phyloP scores from a whole-genome alignment of 2,888 invertebrate species.

The Aporophyla lueneburgensis region DNA sequence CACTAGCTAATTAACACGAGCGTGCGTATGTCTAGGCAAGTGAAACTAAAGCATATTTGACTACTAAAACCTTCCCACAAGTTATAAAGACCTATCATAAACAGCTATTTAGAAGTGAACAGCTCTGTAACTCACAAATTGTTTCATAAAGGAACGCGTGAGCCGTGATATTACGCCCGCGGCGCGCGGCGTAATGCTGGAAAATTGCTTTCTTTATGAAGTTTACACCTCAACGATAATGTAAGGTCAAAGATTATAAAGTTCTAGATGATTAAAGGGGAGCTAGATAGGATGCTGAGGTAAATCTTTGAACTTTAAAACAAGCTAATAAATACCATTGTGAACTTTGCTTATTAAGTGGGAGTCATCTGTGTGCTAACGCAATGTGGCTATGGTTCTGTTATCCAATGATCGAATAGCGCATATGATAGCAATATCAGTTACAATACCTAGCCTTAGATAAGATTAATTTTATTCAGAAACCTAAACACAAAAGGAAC shows the following conservation, averaged over 20 bases:
- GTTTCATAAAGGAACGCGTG: slow-evolving; percentile 37
- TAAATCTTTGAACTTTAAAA: neutral
- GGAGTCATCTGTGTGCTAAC: neutral
- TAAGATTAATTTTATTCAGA: neutral
- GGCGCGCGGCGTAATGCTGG: slow-evolving; percentile 4
- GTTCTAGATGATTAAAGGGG: neutral
- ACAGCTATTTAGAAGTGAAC: slow-evolving; percentile 13
- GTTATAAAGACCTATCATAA: neutral
- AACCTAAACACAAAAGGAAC: neutral
- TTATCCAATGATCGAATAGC: neutral
- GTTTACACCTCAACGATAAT: slow-evolving; percentile 27
- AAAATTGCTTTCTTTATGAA: slow-evolving; percentile 51
- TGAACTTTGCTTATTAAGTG: neutral
- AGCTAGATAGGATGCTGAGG: neutral
- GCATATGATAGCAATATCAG: neutral
- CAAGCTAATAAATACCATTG: no score
- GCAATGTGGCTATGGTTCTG: neutral
- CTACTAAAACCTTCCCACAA: neutral
- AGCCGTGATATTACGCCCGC: slow-evolving; percentile 23
- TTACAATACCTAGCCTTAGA: neutral
- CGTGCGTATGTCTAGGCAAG: no score
- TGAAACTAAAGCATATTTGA: neutral
- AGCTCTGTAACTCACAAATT: slow-evolving; percentile 13
- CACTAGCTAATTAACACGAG: no score
- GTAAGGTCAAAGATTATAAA: slow-evolving; percentile 10